Evolutionary conservation across 2,888 invertebrate genomes (phyloP).

Genomic region (Hymenopus coronatus): DNA sequence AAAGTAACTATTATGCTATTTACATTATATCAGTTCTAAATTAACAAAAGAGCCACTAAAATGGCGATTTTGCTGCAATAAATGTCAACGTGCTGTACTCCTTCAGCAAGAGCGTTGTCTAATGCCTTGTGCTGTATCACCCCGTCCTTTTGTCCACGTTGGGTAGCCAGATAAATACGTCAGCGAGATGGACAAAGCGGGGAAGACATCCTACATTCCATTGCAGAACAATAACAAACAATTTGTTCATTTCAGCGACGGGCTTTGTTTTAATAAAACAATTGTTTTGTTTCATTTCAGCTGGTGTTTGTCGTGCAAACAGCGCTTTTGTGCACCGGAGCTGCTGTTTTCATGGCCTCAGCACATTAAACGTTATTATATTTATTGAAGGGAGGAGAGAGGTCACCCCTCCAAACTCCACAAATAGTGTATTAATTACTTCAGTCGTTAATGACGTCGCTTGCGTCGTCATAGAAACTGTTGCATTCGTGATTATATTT

Average conservation of each 20-base stretch:
- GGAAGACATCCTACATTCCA: not conserved
- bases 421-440: not conserved
- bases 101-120: no score
- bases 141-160: not conserved
- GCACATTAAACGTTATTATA: not conserved
- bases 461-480: no score
- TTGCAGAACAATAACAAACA: not conserved
- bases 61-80: no score
- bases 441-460: not conserved
- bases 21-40: no score
- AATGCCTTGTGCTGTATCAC: not conserved
- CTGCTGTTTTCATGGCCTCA: not conserved
- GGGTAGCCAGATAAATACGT: not conserved
- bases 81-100: no score
- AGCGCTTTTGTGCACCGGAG: not conserved
- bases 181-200: not conserved
- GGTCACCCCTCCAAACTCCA: not conserved
- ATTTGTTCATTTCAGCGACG: not conserved
- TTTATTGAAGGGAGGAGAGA: not conserved
- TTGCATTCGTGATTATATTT: no score
- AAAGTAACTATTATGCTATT: no score
- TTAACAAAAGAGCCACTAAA: no score
- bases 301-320: not conserved
- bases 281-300: slow-evolving; percentile 5
- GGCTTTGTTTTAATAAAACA: slow-evolving; percentile 7